These are phyloP conservation scores for Holacanthus passer DNA, from an alignment of 2,113 vertebrate genomes.

Conservation along the genomic window DNA sequence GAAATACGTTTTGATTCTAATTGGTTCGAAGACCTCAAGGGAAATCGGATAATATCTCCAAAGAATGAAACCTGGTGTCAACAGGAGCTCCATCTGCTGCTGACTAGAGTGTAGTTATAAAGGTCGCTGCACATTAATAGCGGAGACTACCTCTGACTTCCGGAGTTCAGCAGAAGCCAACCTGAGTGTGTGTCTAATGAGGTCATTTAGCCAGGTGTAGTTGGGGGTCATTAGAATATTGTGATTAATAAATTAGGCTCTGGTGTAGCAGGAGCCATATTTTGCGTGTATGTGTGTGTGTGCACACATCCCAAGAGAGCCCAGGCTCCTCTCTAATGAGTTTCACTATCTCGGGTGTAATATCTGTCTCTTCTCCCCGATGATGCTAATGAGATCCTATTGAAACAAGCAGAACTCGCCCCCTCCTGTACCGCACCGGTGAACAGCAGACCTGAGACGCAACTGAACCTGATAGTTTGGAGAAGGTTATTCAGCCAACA, in stretches of 20 bases:
- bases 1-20: constrained; percentile 43
- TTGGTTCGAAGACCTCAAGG: constrained; percentile 32
- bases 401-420: constrained; percentile 39
- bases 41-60: constrained; percentile 40
- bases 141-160: constrained; percentile 29
- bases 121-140: constrained; percentile 53
- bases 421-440: not conserved
- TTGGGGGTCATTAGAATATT: constrained; percentile 69
- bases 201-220: constrained; percentile 64
- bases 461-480: constrained; percentile 13
- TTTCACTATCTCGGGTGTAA: constrained; percentile 66
- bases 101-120: constrained; percentile 24
- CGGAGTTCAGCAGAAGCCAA: constrained; percentile 44
- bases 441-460: constrained; percentile 12
- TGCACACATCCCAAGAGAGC: constrained; percentile 36
- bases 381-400: constrained; percentile 68
- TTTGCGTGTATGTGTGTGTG: constrained; percentile 10
- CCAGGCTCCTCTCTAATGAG: constrained; percentile 65
- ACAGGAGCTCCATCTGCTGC: constrained; percentile 49
- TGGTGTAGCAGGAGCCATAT: constrained; percentile 37
- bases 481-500: not conserved
- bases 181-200: constrained; percentile 58
- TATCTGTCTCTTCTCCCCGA: constrained; percentile 53
- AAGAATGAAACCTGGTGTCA: constrained; percentile 45
- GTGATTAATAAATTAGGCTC: constrained; percentile 74